These are phyloP conservation scores for Tineola bisselliella DNA, from an alignment of 2,888 invertebrate species.

Conservation along the genomic window DNA sequence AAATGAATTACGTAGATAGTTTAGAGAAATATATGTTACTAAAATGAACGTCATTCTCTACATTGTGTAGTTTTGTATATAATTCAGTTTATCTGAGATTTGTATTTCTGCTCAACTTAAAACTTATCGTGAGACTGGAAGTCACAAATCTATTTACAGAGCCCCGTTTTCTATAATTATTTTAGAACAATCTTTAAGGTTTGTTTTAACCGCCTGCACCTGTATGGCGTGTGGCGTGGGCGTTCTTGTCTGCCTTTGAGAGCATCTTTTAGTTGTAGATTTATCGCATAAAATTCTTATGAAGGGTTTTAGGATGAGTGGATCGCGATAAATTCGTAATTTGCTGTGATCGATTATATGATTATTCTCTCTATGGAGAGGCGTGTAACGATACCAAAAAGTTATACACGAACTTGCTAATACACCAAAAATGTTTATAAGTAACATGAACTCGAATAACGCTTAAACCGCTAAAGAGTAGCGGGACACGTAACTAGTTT, in stretches of 20 bases:
- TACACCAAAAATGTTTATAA: background rate
- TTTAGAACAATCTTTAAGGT: background rate
- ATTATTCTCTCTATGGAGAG: background rate
- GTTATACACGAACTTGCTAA: slow-evolving; percentile 1
- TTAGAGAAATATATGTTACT: slow-evolving; percentile 40
- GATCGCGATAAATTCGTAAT: slow-evolving; percentile 15
- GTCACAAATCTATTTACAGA: slow-evolving; percentile 19
- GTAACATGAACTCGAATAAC: background rate
- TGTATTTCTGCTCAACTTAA: slow-evolving; percentile 64
- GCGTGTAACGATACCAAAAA: slow-evolving; percentile 1
- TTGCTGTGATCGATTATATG: slow-evolving; percentile 12
- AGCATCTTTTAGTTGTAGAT: slow-evolving; percentile 5
- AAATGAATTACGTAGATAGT: slow-evolving; percentile 38
- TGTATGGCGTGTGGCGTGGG: background rate
- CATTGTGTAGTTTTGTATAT: slow-evolving; percentile 48
- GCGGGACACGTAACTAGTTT: background rate
- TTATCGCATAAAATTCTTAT: slow-evolving; percentile 9
- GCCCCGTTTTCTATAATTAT: slow-evolving; percentile 1
- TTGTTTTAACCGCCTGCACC: background rate
- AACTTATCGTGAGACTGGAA: slow-evolving; percentile 54
- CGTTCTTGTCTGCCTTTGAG: background rate
- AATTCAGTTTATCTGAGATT: slow-evolving; percentile 59
- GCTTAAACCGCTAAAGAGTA: too few relatives aligned
- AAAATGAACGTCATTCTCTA: slow-evolving; percentile 21
- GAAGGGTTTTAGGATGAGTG: slow-evolving; percentile 24